Conservation (phyloP, 2,888 invertebrate species). For the Nymphalis urticae region DNA sequence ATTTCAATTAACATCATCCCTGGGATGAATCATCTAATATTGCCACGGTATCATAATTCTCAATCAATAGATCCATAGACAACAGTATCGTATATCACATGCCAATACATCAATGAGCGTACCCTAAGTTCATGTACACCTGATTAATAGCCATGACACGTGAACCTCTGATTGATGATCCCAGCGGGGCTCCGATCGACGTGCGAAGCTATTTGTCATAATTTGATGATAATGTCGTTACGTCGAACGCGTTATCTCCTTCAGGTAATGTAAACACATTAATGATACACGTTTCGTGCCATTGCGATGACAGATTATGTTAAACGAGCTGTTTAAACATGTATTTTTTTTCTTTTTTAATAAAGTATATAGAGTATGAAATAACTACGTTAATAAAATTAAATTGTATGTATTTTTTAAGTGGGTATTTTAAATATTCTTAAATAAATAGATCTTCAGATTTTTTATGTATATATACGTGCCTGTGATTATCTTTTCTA, state of each 20-base stretch:
- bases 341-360: too few relatives aligned
- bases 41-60: neutral
- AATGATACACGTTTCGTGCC: constrained; percentile 24
- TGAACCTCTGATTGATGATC: constrained; percentile 50
- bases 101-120: constrained; percentile 17
- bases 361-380: neutral
- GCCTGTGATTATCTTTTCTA: too few relatives aligned
- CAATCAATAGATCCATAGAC: neutral
- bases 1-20: too few relatives aligned
- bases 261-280: constrained; percentile 25
- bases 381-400: too few relatives aligned
- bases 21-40: neutral
- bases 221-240: constrained; percentile 59
- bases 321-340: neutral
- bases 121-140: constrained; percentile 29
- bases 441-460: too few relatives aligned
- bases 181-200: constrained; percentile 35
- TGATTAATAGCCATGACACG: constrained; percentile 37
- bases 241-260: constrained; percentile 34
- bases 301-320: constrained; percentile 8
- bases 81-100: constrained; percentile 1
- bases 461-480: too few relatives aligned
- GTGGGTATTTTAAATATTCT: too few relatives aligned
- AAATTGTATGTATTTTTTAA: too few relatives aligned
- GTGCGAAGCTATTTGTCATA: constrained; percentile 60